A percentile compares a stretch with the other conserved stretches of the same genome.
Evolutionary conservation across 2,797 vertebrate species (phyloP).

Genomic region (Sebastes matsubarae): DNA sequence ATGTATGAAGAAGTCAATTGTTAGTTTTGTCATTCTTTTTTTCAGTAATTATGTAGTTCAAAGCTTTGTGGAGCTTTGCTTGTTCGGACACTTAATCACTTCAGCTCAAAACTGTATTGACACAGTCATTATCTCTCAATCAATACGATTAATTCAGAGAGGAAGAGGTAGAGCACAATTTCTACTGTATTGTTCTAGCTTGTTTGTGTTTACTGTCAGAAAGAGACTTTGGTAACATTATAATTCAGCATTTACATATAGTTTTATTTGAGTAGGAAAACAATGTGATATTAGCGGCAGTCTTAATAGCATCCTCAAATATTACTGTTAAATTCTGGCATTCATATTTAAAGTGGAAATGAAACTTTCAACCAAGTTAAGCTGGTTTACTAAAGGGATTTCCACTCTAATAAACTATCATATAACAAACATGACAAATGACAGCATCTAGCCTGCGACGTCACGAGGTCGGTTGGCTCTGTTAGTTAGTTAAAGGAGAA

Average conservation of each 20-base stretch:
- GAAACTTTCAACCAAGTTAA: too few relatives aligned
- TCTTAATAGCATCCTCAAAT: neutral
- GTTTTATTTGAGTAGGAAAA: neutral
- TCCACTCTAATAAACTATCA: too few relatives aligned
- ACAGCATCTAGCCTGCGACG: too few relatives aligned
- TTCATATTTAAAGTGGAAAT: neutral
- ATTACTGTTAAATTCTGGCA: neutral
- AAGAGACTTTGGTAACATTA: neutral
- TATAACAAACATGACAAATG: too few relatives aligned
- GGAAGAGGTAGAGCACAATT: neutral
- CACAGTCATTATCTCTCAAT: slow-evolving; percentile 21
- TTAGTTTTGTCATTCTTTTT: neutral
- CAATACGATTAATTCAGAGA: slow-evolving; percentile 5
- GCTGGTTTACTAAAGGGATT: too few relatives aligned
- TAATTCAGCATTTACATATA: neutral
- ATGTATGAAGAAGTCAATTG: neutral
- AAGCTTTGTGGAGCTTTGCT: neutral
- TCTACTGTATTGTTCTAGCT: neutral
- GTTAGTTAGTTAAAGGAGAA: too few relatives aligned
- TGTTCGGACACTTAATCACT: neutral
- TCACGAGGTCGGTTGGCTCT: too few relatives aligned
- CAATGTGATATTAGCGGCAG: neutral
- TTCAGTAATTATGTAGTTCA: neutral
- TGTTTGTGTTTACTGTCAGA: neutral
- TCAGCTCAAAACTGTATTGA: slow-evolving; percentile 30